Base-by-base conservation (phyloP, 2,888 invertebrate genomes). In the Acrocera orbiculus region DNA sequence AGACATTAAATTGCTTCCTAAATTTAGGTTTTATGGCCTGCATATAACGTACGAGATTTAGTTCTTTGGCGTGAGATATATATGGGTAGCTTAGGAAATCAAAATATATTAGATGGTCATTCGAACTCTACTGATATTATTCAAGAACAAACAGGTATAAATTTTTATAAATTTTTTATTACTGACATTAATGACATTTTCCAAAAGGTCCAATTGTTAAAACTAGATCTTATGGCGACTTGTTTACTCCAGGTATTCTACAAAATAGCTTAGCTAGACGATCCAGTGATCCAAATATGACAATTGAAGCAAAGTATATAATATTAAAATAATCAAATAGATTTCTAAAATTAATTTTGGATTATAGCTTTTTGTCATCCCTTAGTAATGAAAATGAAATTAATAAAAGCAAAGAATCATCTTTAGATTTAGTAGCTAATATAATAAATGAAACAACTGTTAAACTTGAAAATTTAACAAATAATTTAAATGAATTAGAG, bases 11-110 rank as follows among this genome's bases (percentile, higher is more conserved):
- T n/a, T 29, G 17, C 16, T 27, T 15, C 23, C 30, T 23, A 32
- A 24, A 19, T 27, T 4, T 26, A 87, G 82, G 81, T 86, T 47
- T 63, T 92, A 46, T 83, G 81, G 76, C 86, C 89, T 33, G 77
- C 80, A 44, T 81, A 73, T 58, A 79, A 81, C 54, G 76, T 89
- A 34, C 73, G 87, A 36, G 77, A 82, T 50, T 66, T 92, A 53
- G 67, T 67, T 36, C 65, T 90, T 46, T 93, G 92, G 92, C 68
- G 73, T 42, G 80, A 79, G 44, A 73, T 92, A 41, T 90, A 87
- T 64, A 66, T 82, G 46, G 80, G 79, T 30, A 59, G 59, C 39
- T 50, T 60, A 44, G 59, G 57, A 20, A 62, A 60, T 44, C 62
- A 64, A 44, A 62, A 64, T 39, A 47, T 47, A 20, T 55, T 53